phyloP scores from a whole-genome alignment of 2,888 invertebrate species.

The Conomelus anceps region DNA sequence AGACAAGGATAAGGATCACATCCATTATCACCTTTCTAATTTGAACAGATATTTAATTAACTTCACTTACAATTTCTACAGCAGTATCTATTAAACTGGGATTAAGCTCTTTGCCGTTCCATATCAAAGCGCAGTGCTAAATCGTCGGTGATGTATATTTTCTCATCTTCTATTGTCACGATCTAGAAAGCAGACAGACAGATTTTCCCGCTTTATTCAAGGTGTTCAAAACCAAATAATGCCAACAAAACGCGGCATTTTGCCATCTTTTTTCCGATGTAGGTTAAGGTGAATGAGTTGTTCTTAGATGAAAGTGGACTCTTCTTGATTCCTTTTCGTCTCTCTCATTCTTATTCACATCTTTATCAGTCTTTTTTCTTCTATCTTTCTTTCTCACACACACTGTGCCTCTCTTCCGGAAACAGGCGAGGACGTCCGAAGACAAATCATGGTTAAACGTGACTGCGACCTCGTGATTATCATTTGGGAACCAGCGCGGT shows the following conservation, averaged over 20 bases:
- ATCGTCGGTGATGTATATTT: neutral
- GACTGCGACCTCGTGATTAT: neutral
- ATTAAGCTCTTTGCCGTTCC: neutral
- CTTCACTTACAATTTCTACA: neutral
- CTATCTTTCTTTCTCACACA: neutral
- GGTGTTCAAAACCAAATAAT: neutral
- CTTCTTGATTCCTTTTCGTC: neutral
- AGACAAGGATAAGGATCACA: neutral
- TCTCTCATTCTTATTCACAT: neutral
- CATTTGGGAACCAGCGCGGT: neutral
- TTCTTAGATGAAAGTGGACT: neutral
- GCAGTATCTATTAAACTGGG: neutral
- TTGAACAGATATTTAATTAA: neutral
- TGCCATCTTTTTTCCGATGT: neutral
- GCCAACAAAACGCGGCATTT: neutral
- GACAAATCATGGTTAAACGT: neutral
- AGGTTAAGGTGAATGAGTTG: neutral
- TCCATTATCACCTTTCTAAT: neutral
- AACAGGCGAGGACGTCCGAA: neutral
- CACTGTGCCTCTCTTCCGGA: neutral
- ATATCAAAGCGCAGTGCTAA: neutral
- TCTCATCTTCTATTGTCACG: neutral
- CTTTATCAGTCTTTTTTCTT: neutral
- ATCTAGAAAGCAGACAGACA: neutral
- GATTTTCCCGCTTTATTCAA: neutral